Evolutionary conservation across 2,113 vertebrate species (phyloP).

Genomic region (Strix aluco): DNA sequence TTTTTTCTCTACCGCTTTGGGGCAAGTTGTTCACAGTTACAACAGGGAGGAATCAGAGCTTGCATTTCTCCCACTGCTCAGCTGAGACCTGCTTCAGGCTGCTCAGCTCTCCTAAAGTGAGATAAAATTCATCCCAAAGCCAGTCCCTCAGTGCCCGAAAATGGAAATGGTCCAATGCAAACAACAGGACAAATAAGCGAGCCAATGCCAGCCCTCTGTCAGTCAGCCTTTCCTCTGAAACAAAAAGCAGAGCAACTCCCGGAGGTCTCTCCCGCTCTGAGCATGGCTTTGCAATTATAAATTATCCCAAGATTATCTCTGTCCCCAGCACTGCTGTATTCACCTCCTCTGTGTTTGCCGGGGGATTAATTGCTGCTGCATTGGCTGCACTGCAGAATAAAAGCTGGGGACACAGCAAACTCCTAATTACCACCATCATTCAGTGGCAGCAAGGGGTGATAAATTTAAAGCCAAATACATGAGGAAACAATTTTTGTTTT

Average conservation of each 20-base stretch:
- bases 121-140: neutral
- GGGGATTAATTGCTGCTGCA: conserved; percentile 49
- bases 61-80: neutral
- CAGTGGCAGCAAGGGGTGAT: neutral
- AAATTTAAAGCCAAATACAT: conserved; percentile 27
- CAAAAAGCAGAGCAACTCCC: neutral
- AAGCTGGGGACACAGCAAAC: neutral
- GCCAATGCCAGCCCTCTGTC: neutral
- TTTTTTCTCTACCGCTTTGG: neutral
- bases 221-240: neutral
- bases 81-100: neutral
- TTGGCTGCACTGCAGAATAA: neutral
- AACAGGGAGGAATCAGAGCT: neutral
- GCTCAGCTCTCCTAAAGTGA: neutral
- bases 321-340: neutral
- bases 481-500: neutral
- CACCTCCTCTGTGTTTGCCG: neutral
- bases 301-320: conserved; percentile 50
- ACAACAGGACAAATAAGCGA: neutral
- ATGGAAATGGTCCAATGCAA: neutral
- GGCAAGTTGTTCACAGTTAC: neutral
- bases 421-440: neutral
- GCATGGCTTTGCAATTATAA: conserved; percentile 40
- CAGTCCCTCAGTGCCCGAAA: neutral
- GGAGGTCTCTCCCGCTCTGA: neutral